Base-by-base conservation (phyloP, 2,797 vertebrate genomes). In the Tangara arthus region DNA sequence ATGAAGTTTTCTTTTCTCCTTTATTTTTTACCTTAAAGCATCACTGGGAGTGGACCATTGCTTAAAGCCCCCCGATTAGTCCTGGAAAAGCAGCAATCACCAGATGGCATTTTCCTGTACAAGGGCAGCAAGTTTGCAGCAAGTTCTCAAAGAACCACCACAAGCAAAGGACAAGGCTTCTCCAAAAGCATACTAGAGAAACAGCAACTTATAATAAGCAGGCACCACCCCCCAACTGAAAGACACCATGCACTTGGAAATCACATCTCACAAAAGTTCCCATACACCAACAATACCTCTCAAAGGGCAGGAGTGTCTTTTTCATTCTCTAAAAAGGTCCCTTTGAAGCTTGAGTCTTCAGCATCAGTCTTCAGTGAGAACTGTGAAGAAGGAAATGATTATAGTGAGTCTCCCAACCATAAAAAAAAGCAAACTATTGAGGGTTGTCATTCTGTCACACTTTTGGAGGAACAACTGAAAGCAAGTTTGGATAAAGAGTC, bases 321-420 rank as follows among this genome's bases (percentile, higher is more conserved):
- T 97, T 99, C 99, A 55, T 99, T 99, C 96, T 99, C 99, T 49
- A 99, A 98, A 96, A 99, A 99, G 93, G 98, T 98, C 53, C 97
- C 98, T 80, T 97, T 99, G 89, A 98, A 98, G 94, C 98, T 99
- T 21, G 99, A 99, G 94, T 99, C 99, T 39, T 99, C 98, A 8
- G 99, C 99, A 32, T 99, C 99, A 1, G 99, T 99, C 95, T 99
- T 99, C 96, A 99, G 98, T 13, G 99, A 99, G 97, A 98, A 98
- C 55, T 97, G 98, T 61, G 99, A 99, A 82, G 99, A 99, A 93
- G 98, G 97, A 59, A 98, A 98, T 34, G 98, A 99, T 80, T 98
- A 97, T 66, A 97, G 95, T 83, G 98, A 98, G 85, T 97, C 97
- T 49, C 97, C 97, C 59, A 98, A 94, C 82, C 97, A 97, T 35